These are phyloP conservation scores for Drosophila bipectinata DNA, from an alignment of 1,140 invertebrate species.

Conservation along the genomic window DNA sequence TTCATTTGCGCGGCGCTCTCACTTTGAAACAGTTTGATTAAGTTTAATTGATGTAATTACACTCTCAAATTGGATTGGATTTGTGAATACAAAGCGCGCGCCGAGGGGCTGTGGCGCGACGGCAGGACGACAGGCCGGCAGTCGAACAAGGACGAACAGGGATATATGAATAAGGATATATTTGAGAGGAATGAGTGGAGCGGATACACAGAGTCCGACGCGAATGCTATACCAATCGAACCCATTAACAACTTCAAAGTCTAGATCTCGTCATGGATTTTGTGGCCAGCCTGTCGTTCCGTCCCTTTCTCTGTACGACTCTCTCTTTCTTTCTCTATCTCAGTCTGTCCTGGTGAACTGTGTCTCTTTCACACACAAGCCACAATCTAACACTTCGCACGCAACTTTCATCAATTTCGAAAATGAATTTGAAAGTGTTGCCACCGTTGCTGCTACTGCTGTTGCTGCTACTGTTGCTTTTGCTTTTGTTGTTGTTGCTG, in stretches of 20 bases:
- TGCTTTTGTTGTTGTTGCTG: conserved; percentile 29
- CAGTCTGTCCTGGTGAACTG: too few species aligned
- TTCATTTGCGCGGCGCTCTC: conserved; percentile 54
- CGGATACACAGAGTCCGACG: background rate
- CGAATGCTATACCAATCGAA: conserved; percentile 52
- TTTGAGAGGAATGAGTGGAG: background rate
- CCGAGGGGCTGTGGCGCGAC: background rate
- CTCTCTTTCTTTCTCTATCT: background rate
- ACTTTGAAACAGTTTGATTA: conserved; percentile 80
- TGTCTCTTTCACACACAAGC: conserved; percentile 7
- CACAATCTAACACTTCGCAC: conserved; percentile 21
- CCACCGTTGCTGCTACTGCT: conserved; percentile 37
- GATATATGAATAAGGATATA: background rate
- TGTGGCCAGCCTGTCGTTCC: conserved; percentile 18
- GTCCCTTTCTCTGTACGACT: background rate
- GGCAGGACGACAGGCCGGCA: too few species aligned
- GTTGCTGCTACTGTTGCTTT: background rate
- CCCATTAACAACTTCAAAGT: conserved; percentile 72
- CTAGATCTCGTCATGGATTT: conserved; percentile 58
- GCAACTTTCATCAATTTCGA: conserved; percentile 76
- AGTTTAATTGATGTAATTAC: conserved; percentile 82
- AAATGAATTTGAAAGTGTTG: conserved; percentile 81
- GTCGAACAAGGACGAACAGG: background rate
- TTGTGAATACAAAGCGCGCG: conserved; percentile 71
- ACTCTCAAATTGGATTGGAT: conserved; percentile 80